Evolutionary conservation across 2,113 vertebrate genomes (phyloP), one percentile per base, ranked within the genome.

Genomic region (Phylloscopus trochiloides): DNA sequence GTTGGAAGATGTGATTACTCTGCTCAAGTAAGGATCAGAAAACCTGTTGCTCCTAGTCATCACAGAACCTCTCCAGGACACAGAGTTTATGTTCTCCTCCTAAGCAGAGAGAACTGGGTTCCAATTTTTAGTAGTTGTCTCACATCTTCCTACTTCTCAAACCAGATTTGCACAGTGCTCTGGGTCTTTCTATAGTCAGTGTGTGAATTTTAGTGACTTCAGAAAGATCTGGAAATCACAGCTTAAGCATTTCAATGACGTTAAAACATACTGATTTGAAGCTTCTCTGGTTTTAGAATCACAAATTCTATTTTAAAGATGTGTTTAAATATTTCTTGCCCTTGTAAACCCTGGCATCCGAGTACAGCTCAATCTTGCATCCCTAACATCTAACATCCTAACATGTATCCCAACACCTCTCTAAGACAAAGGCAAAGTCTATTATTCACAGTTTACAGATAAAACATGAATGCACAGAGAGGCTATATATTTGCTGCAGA

Each of bases 401-500:
- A 40, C 40, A 29, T n/a, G 25, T 15, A 73, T 31, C 36, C 8
- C 38, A 85, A 36, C 22, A 75, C 29, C 25, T 55, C 36, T 77
- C 50, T 26, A 26, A 63, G 21, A 38, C 15, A 59, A n/a, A 28
- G 34, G 19, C 12, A 25, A 88, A 79, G 67, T 47, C 71, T 32
- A 6, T 79, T 85, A 54, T 42, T 90, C 42, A 48, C 7, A 59
- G 47, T 51, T 93, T 76, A 86, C 38, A 73, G 42, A 40, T 22
- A 36, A 38, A 81, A 81, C 45, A 76, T 57, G 42, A 78, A 90
- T 40, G 71, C 32, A 70, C 10, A 71, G 86, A 73, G 63, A 80
- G 29, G 18, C 48, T 81, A 25, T 85, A 28, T 48, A 68, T n/a
- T 90, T 92, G 51, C 54, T 93, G 54, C 47, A 93, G 85, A 85